A percentile compares a stretch with the other conserved stretches of the same genome.
Conservation (phyloP, 2,888 invertebrate species). For the Acleris holmiana region DNA sequence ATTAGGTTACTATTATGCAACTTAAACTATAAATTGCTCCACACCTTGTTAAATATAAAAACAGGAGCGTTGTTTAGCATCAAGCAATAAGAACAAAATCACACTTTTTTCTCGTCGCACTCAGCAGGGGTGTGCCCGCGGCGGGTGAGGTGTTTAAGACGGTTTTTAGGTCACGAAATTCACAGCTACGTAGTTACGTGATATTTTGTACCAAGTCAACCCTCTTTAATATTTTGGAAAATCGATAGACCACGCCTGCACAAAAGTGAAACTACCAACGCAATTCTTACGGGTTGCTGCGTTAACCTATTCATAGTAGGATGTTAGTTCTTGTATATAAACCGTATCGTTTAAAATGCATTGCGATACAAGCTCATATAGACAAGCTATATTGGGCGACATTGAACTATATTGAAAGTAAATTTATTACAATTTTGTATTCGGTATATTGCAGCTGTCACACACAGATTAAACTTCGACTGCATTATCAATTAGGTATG, state of each 20-base stretch:
- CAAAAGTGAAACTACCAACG: conserved; percentile 31
- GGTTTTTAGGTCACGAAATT: conserved; percentile 70
- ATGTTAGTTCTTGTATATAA: conserved; percentile 2
- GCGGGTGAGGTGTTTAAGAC: conserved; percentile 58
- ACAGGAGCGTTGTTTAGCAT: background rate
- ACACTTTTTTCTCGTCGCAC: conserved; percentile 50
- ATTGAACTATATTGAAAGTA: background rate
- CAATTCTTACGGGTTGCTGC: conserved; percentile 11
- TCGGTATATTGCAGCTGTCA: too few relatives aligned
- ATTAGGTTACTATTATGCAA: too few relatives aligned
- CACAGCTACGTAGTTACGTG: conserved; percentile 45
- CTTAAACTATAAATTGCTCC: too few relatives aligned
- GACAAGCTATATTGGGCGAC: conserved; percentile 3
- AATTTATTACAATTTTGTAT: too few relatives aligned
- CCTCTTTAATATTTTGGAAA: conserved; percentile 36
- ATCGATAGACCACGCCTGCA: conserved; percentile 35
- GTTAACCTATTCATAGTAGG: conserved; percentile 15
- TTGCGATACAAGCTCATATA: background rate
- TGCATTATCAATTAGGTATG: too few relatives aligned
- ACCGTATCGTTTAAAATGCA: background rate
- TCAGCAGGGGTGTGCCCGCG: conserved; percentile 49
- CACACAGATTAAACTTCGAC: too few relatives aligned
- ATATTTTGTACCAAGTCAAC: conserved; percentile 40
- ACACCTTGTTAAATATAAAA: too few relatives aligned
- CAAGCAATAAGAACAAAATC: conserved; percentile 40